Conservation (phyloP, 2,113 vertebrate species). For the Phoxinus phoxinus region DNA sequence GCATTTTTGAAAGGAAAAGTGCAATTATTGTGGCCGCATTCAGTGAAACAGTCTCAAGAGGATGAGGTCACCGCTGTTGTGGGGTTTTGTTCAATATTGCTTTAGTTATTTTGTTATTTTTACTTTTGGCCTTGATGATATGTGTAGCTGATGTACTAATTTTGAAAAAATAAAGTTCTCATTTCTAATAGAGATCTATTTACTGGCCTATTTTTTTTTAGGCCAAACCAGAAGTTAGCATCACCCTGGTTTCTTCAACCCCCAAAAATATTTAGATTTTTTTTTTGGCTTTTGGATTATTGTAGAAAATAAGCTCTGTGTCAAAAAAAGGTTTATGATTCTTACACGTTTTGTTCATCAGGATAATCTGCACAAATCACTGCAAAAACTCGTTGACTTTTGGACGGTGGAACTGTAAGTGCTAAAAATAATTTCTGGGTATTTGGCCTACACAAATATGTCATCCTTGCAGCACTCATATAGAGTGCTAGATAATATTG, state of each 20-base stretch:
- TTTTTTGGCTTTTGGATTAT: neutral
- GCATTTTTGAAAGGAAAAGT: conserved; percentile 66
- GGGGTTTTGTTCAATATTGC: conserved; percentile 8
- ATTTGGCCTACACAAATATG: too few species aligned
- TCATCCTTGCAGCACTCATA: too few species aligned
- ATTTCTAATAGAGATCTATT: neutral
- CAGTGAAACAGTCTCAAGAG: conserved; percentile 4
- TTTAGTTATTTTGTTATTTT: conserved; percentile 16
- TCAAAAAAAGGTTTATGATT: neutral
- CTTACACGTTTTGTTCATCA: neutral
- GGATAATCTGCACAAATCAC: neutral
- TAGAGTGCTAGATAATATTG: too few species aligned
- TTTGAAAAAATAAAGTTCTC: neutral
- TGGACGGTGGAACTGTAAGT: too few species aligned
- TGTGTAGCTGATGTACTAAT: neutral
- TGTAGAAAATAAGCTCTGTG: neutral
- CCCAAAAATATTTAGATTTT: neutral
- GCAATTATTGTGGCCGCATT: conserved; percentile 11
- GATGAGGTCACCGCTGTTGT: conserved; percentile 25
- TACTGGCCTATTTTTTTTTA: too few species aligned
- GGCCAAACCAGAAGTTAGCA: neutral
- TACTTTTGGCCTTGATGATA: conserved; percentile 6
- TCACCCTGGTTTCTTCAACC: neutral
- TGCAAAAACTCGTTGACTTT: neutral
- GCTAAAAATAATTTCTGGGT: too few species aligned